Evolutionary conservation across 2,888 invertebrate genomes (phyloP).

Genomic region (Muscina levida): DNA sequence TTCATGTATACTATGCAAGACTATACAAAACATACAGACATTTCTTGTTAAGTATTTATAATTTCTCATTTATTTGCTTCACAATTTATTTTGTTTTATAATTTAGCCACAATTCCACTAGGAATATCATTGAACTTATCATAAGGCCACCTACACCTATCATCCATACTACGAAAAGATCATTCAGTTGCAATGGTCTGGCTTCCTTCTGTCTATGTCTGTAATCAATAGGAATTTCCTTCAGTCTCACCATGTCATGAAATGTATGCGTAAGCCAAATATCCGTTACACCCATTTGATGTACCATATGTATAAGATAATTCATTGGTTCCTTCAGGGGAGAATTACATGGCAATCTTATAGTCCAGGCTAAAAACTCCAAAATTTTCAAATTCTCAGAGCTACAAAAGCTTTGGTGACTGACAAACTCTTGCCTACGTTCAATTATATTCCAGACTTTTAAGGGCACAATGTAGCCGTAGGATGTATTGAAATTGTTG

Average conservation of each 20-base stretch:
- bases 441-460: slow-evolving; percentile 34
- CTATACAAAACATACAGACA: no score
- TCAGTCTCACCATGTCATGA: slow-evolving; percentile 24
- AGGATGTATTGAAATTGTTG: slow-evolving; percentile 31
- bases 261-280: slow-evolving; percentile 25
- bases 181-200: background rate
- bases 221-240: background rate
- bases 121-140: background rate
- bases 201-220: background rate
- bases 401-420: slow-evolving; percentile 27
- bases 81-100: no score
- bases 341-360: slow-evolving; percentile 34
- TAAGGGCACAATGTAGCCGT: slow-evolving; percentile 20
- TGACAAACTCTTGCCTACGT: slow-evolving; percentile 13
- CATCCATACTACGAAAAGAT: slow-evolving; percentile 20
- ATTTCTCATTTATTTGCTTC: no score
- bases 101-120: background rate
- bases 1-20: no score
- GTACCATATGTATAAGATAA: slow-evolving; percentile 6
- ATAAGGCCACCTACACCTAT: background rate
- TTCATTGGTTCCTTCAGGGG: slow-evolving; percentile 16
- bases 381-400: background rate
- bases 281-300: slow-evolving; percentile 16
- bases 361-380: background rate
- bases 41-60: no score